Conservation (phyloP, 2,797 vertebrate genomes). For the Eupleurogrammus muticus region DNA sequence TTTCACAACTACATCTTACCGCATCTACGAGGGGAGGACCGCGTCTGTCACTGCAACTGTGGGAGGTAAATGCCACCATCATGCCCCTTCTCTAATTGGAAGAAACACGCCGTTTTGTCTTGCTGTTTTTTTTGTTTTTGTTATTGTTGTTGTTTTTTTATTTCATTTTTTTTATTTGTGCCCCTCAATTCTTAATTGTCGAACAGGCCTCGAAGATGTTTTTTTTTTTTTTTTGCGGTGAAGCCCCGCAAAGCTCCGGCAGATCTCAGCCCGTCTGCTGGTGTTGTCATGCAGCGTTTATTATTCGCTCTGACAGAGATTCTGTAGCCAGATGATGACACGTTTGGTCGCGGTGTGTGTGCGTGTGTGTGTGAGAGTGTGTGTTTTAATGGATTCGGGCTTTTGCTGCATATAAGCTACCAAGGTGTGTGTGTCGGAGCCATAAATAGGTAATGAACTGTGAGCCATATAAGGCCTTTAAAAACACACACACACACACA, state of each 20-base stretch:
- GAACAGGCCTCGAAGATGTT: slow-evolving; percentile 77
- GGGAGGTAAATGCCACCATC: slow-evolving; percentile 90
- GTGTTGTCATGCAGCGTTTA: slow-evolving; percentile 29
- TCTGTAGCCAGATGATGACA: slow-evolving; percentile 3
- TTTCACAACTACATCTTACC: slow-evolving; percentile 99
- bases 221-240: slow-evolving; percentile 62
- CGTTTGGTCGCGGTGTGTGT: slow-evolving; percentile 25
- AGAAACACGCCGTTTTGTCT: slow-evolving; percentile 44
- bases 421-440: slow-evolving; percentile 79
- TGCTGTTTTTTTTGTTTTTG: slow-evolving; percentile 3
- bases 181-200: slow-evolving; percentile 67
- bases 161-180: neutral
- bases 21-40: slow-evolving; percentile 98
- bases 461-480: slow-evolving; percentile 61
- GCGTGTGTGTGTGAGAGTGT: slow-evolving; percentile 26
- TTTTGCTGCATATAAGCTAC: slow-evolving; percentile 73
- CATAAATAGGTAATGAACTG: slow-evolving; percentile 78
- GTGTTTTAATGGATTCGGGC: slow-evolving; percentile 25
- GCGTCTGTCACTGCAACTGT: slow-evolving; percentile 99
- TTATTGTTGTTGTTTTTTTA: neutral
- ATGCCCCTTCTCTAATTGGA: slow-evolving; percentile 41
- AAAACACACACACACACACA: slow-evolving; percentile 35
- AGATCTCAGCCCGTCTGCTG: slow-evolving; percentile 28
- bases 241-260: slow-evolving; percentile 52
- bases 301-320: slow-evolving; percentile 8